phyloP scores from a whole-genome alignment of 2,113 vertebrate species.

The Penelope pileata region DNA sequence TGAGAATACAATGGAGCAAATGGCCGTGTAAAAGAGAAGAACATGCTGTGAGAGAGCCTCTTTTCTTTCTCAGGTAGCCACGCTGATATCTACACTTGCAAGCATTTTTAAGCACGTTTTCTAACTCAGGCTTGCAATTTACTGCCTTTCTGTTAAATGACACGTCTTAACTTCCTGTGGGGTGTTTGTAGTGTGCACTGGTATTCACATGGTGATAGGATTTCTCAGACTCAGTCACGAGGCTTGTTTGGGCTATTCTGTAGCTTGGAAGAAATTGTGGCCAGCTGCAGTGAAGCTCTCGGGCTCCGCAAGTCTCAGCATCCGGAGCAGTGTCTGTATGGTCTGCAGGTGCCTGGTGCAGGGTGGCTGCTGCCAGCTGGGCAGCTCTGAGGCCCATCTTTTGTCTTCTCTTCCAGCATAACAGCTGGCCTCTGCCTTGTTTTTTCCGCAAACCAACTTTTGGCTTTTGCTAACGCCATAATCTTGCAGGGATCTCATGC shows the following conservation, averaged over 20 bases:
- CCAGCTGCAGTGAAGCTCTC: neutral
- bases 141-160: neutral
- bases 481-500: neutral
- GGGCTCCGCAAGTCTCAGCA: neutral
- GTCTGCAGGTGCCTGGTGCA: neutral
- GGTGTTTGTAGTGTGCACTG: neutral
- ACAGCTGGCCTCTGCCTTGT: neutral
- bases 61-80: neutral
- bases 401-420: neutral
- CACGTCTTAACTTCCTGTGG: neutral
- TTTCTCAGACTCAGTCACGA: neutral
- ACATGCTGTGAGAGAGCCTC: neutral
- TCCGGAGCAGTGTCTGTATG: neutral
- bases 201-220: rapidly evolving
- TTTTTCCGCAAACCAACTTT: neutral
- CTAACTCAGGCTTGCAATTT: neutral
- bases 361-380: neutral
- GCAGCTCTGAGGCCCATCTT: neutral
- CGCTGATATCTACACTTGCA: neutral
- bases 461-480: neutral
- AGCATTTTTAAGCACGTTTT: neutral
- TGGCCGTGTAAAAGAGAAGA: neutral
- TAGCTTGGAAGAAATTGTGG: neutral
- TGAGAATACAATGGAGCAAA: neutral
- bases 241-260: neutral